A percentile compares a stretch with the other conserved stretches of the same genome.
These are phyloP conservation scores for Agonopterix alstromeriana DNA, from an alignment of 2,888 invertebrate species.

Conservation along the genomic window DNA sequence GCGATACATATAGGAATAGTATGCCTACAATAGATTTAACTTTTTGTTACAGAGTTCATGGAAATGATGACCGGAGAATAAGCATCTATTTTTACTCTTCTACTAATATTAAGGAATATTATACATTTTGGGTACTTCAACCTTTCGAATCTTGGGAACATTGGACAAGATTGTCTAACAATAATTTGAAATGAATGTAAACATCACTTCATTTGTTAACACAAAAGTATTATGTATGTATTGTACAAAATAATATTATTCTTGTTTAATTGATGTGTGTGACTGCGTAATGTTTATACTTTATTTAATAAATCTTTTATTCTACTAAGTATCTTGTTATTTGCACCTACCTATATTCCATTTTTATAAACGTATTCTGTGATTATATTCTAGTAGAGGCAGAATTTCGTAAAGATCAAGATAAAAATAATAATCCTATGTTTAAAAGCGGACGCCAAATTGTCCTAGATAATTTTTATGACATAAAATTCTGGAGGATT, in stretches of 20 bases:
- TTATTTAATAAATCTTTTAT: conserved; percentile 73
- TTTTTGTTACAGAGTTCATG: conserved; percentile 90
- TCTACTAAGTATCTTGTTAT: conserved; percentile 37
- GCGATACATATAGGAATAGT: too few species aligned
- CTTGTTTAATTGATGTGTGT: conserved; percentile 69
- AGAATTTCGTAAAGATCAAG: conserved; percentile 41
- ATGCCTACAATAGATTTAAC: not conserved
- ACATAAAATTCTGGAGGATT: conserved; percentile 57
- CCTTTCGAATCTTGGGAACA: conserved; percentile 55
- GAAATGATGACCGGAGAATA: conserved; percentile 97
- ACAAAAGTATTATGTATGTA: conserved; percentile 65
- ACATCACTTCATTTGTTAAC: conserved; percentile 43
- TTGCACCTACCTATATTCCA: not conserved
- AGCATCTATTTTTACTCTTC: conserved; percentile 55
- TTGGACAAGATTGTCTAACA: conserved; percentile 42
- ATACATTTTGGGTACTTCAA: conserved; percentile 57
- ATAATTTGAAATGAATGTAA: conserved; percentile 21
- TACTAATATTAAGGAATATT: conserved; percentile 56
- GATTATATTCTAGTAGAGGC: conserved; percentile 23
- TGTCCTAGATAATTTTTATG: conserved; percentile 70
- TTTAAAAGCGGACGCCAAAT: conserved; percentile 66
- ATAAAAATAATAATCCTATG: conserved; percentile 61
- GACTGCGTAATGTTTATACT: conserved; percentile 70
- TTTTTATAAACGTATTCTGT: not conserved
- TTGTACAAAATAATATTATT: conserved; percentile 68